These are phyloP conservation scores for Iselma pallidipennis DNA, from an alignment of 2,888 invertebrate genomes.

Conservation along the genomic window DNA sequence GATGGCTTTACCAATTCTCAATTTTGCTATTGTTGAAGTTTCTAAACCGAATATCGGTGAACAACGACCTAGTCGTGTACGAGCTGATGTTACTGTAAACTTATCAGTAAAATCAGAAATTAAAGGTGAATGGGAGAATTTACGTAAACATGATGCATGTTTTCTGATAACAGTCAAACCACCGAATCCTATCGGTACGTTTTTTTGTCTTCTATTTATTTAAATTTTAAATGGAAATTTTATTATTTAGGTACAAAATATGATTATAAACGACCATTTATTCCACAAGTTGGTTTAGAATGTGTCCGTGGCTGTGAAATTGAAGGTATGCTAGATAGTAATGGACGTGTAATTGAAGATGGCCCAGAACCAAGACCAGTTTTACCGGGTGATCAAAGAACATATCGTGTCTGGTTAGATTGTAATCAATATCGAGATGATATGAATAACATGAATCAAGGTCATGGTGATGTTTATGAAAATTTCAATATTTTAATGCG, in stretches of 20 bases:
- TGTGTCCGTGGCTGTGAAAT: slow-evolving; percentile 97
- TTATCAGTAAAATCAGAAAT: slow-evolving; percentile 89
- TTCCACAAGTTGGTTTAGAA: slow-evolving; percentile 89
- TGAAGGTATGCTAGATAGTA: slow-evolving; percentile 96
- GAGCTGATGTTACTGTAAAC: slow-evolving; percentile 93
- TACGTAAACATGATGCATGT: slow-evolving; percentile 97
- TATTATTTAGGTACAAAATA: slow-evolving; percentile 70
- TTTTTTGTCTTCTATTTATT: slow-evolving; percentile 19
- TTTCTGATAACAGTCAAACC: slow-evolving; percentile 93
- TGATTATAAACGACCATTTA: slow-evolving; percentile 80
- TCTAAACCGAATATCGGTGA: slow-evolving; percentile 88
- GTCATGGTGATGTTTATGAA: slow-evolving; percentile 70
- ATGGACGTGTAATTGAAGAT: slow-evolving; percentile 96
- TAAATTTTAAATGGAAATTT: background rate
- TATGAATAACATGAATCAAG: slow-evolving; percentile 81
- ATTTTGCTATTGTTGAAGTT: slow-evolving; percentile 94
- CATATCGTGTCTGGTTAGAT: slow-evolving; percentile 93
- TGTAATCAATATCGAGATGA: slow-evolving; percentile 96
- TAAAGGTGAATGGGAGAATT: slow-evolving; percentile 94
- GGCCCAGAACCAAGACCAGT: slow-evolving; percentile 88
- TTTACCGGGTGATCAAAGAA: slow-evolving; percentile 85
- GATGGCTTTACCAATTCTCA: slow-evolving; percentile 94
- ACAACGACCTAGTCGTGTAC: slow-evolving; percentile 91
- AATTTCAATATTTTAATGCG: slow-evolving; percentile 95
- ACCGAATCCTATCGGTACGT: slow-evolving; percentile 78